Evolutionary conservation across 2,888 invertebrate species (phyloP), one percentile per base, ranked within the genome.

Genomic region (Nowickia ferox): DNA sequence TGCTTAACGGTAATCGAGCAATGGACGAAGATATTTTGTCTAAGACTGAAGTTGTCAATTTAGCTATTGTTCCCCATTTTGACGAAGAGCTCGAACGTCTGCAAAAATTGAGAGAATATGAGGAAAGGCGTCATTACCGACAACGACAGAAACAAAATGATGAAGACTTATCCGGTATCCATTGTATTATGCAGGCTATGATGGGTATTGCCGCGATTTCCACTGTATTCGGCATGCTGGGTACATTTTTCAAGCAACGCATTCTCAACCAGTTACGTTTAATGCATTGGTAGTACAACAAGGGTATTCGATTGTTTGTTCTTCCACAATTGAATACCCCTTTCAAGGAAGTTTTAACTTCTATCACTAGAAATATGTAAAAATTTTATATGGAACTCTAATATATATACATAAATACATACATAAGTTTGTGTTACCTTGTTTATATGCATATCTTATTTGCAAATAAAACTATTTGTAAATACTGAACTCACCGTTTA

Each of bases 211-310:
- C 93, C 55, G 93, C 93, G 57, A 90, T 93, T 53, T 93, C 93
- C 48, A 93, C 93, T 2, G 92, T 93, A 61, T 93, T 93, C 83
- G 93, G 93, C 46, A 93, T 93, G 92, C 88, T 93, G 63, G 93
- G 93, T 79, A 93, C 93, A 68, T 93, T 93, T 88, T 93, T 93
- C 86, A 93, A 93, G 88, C 92, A 93, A 87, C 91, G 93, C 87
- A 92, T 93, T 82, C 89, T 93, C 44, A 92, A 93, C 90, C 92
- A 93, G 88, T 89, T 93, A 87, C 92, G 92, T 44, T 87, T 92
- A 80, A 92, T 93, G 93, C 93, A 93, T 90, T 93, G 93, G 93
- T 93, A 93, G 93, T 92, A 92, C 91, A 91, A 91, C 89, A 92
- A 89, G 90, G 91, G 91, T 91, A 90, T 90, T 90, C 90, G 88